phyloP scores from a whole-genome alignment of 1,140 invertebrate species.

The Drosophila parabipectinata region DNA sequence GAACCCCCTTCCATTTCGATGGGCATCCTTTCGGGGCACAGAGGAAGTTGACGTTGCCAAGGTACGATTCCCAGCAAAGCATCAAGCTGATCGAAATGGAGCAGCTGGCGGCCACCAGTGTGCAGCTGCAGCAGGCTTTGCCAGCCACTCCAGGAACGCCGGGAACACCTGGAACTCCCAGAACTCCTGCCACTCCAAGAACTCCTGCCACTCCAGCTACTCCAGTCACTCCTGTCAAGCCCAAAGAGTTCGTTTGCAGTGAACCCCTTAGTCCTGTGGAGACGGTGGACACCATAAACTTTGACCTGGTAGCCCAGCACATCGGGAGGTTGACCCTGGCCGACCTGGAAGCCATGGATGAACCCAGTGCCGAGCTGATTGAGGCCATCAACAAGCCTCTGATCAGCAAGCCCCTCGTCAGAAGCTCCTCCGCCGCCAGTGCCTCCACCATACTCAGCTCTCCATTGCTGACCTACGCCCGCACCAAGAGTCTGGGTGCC shows the following conservation, averaged over 20 bases:
- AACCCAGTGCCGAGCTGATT: conserved; percentile 40
- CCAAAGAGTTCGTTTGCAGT: conserved; percentile 71
- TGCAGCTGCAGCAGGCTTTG: conserved; percentile 41
- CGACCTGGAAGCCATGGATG: conserved; percentile 37
- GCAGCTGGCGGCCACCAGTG: conserved; percentile 65
- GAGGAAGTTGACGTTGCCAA: conserved; percentile 55
- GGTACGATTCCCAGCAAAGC: conserved; percentile 64
- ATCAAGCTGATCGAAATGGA: conserved; percentile 77
- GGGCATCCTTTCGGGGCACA: conserved; percentile 32
- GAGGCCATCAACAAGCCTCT: conserved; percentile 75
- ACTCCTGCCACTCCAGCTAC: conserved; percentile 7
- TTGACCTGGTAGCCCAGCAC: conserved; percentile 66
- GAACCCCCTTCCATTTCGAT: conserved; percentile 62
- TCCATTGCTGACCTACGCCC: conserved; percentile 71
- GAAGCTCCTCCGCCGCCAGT: conserved; percentile 69
- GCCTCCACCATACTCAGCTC: conserved; percentile 49
- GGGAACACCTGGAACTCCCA: conserved; percentile 6
- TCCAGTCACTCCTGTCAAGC: conserved; percentile 13
- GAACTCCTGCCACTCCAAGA: conserved; percentile 7
- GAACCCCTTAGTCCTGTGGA: conserved; percentile 65
- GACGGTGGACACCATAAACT: conserved; percentile 69
- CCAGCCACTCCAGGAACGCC: conserved; percentile 30
- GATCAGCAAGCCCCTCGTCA: conserved; percentile 67
- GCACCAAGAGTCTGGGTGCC: conserved; percentile 65
- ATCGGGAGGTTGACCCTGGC: conserved; percentile 58